phyloP scores from a whole-genome alignment of 2,113 vertebrate species.

The Orycteropus afer region DNA sequence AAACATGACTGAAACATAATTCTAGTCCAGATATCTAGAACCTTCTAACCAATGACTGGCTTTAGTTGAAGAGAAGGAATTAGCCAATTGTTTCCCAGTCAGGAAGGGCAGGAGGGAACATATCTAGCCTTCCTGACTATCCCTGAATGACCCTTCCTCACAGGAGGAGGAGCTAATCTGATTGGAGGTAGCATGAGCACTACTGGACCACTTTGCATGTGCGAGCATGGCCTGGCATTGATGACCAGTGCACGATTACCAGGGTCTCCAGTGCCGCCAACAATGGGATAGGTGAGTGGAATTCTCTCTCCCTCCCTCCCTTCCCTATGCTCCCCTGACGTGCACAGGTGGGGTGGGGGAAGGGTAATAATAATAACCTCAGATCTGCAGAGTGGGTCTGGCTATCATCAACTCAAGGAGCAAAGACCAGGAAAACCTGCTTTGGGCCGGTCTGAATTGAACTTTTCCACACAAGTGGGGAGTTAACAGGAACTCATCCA shows the following conservation, averaged over 20 bases:
- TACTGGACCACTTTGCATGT: background rate
- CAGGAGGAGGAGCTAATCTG: background rate
- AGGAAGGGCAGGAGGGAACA: background rate
- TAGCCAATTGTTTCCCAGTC: background rate
- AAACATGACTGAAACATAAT: background rate
- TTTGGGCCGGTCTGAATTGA: background rate
- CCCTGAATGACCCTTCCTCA: background rate
- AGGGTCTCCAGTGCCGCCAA: background rate
- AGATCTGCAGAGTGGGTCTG: background rate
- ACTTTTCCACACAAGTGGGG: background rate
- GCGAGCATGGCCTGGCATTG: fast-evolving
- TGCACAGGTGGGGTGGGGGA: background rate
- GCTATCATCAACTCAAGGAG: background rate
- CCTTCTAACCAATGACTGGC: background rate
- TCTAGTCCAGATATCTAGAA: background rate
- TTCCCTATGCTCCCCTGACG: background rate
- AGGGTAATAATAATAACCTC: background rate
- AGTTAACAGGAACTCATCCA: background rate
- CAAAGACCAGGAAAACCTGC: background rate
- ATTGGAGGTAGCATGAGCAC: background rate
- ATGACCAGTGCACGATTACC: background rate
- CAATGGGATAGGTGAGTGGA: background rate
- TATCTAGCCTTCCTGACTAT: background rate
- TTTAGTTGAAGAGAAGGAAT: background rate
- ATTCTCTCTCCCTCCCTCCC: no score